Base-by-base conservation (phyloP, 2,888 invertebrate species). In the Sinopyrophorus schimmeli region DNA sequence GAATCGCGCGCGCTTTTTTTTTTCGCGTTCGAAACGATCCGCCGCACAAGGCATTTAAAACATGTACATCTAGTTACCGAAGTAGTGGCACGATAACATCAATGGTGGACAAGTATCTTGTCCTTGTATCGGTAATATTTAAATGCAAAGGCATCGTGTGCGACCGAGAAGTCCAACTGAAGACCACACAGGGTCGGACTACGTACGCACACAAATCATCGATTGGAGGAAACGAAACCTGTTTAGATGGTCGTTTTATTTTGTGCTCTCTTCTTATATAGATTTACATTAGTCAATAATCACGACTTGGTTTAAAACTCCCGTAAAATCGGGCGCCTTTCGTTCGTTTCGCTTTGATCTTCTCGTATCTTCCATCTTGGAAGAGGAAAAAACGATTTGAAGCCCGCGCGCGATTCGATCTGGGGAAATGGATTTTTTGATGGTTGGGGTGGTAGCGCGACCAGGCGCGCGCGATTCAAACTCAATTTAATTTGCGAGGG, bases 121-220 rank as follows among this genome's bases (percentile, higher is more conserved):
- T 46, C 59, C 48, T 59, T 59, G 59, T 61, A 63, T 61, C 62
- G 51, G 47, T 44, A 53, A 59, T 59, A 62, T 63, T 64, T 57
- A 62, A 63, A 62, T 61, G 55, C 57, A 56, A 53, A 57, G 54
- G 57, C 62, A 48, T 54, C 52, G 60, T 62, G 64, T 63, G 64
- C 57, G 62, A 57, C 53, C 59, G n/a, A 42, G 53, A 46, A 58
- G 57, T 60, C 57, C 58, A 53, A 55, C 54, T 40, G n/a, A 35
- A 54, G 65, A 65, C 65, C 65, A 64, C 65, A 65, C 64, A 65
- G 59, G 57, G 54, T 18, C 46, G 53, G 52, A 54, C 55, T 59
- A 56, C 53, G 48, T 58, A 51, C 54, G 49, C 53, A 58, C 62
- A 64, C 64, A 60, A 64, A 64, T 64, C 64, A 64, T 63, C 61